Evolutionary conservation across 1,140 invertebrate species (phyloP), one percentile per base, ranked within the genome.

Genomic region (Marisa cornuarietis): DNA sequence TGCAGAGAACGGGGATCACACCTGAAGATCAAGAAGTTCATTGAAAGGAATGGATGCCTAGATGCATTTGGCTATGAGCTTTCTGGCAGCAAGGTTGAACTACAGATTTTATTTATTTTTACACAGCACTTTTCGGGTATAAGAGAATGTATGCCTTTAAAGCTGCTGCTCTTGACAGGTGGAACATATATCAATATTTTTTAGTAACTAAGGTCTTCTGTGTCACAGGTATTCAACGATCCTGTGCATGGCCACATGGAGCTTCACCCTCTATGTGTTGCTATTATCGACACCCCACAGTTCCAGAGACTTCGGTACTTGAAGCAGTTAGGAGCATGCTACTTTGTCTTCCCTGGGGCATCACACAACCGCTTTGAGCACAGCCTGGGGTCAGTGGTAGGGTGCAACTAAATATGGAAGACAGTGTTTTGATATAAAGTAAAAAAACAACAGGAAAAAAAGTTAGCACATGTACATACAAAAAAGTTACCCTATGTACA

Each of bases 341-440:
- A 92, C 79, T 91, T 90, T 76, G 93, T 94, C 14, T 94, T 91
- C 82, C 94, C 93, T 13, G 90, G 91, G 58, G 93, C 93, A 3
- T 84, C 88, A 49, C 91, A 94, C 82, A 93, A 90, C 81, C 90
- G 94, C 74, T 94, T 94, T 90, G 93, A 93, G 85, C 94, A 94
- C 86, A 92, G 89, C 62, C 85, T 94, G 52, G 94, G 94, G 93
- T 94, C 85, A 91, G 88, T 63, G 5, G 24, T 63, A 58, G 11
- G 54, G 31, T 42, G 31, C 31, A 4, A 42, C 31, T 42, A 42
- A 42, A 42, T 42, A 42, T 42, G 31, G 31, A 42, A 6, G 6
- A 42, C 54, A 3, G 11, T n/a, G n/a, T 58, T 58, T 58, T 58
- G 11, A 11, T 58, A 8, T 54, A 54, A 54, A 54, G 52, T 54